These are phyloP conservation scores for Acleris literana DNA, from an alignment of 2,888 invertebrate genomes.

Conservation along the genomic window DNA sequence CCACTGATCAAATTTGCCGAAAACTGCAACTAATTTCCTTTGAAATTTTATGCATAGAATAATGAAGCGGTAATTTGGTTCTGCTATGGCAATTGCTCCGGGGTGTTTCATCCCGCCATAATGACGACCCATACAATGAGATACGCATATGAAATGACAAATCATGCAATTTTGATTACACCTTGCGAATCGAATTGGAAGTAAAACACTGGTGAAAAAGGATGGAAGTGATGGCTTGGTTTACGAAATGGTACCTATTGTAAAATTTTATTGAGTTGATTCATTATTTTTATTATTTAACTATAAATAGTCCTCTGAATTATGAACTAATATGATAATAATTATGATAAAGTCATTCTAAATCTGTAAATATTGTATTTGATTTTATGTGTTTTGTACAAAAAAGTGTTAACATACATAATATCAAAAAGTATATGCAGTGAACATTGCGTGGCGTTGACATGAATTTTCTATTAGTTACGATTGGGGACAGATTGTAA, in stretches of 20 bases:
- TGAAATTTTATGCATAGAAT: conserved; percentile 32
- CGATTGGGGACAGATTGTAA: no score
- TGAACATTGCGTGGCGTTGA: no score
- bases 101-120: conserved; percentile 20
- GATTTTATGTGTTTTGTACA: no score
- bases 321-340: no score
- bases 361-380: no score
- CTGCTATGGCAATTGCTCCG: conserved; percentile 19
- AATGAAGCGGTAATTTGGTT: conserved; percentile 30
- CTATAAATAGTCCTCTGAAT: no score
- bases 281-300: no score
- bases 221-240: neutral
- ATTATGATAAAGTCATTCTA: no score
- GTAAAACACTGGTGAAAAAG: neutral
- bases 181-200: neutral
- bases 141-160: conserved; percentile 19
- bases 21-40: conserved; percentile 24
- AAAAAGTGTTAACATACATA: no score
- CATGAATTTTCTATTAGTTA: no score
- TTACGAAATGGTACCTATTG: neutral
- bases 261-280: no score
- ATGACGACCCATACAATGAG: conserved; percentile 18
- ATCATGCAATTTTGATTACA: conserved; percentile 2
- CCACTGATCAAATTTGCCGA: conserved; percentile 2
- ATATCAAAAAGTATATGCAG: no score